Base-by-base conservation (phyloP, 2,113 vertebrate species). In the Crotalus helleri region DNA sequence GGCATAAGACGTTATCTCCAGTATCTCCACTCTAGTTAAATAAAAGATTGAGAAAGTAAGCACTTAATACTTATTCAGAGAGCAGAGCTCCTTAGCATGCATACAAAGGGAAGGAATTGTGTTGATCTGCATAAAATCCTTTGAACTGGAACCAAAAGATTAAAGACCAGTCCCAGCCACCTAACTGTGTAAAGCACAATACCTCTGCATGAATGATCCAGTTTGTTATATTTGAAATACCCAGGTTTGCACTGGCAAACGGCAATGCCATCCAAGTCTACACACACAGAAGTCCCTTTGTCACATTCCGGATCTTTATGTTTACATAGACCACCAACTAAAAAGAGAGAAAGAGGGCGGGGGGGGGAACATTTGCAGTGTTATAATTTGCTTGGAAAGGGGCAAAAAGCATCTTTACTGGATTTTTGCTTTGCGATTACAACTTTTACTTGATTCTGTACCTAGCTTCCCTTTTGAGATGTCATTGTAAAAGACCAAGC, bases 141-240 rank as follows among this genome's bases (percentile, higher is more conserved):
- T 96, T 69, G 5, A 90, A 92, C 24, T 10, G 61, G 4, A 88
- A 92, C 0, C 17, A 91, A 94, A 87, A 11, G 0, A 12, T 88
- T 3, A 87, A 87, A 57, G n/a, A 92, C 55, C 53, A 93, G 55
- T 24, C 81, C 93, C 0, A 23, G 19, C 7, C n/a, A 94, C 39
- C 6, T 3, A 1, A 0, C 0, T 4, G 61, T 86, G 5, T 4
- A 19, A 90, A 89, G 86, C 90, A 23, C 89, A 90, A 39, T 97
- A 99, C 99, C 99, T 98, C 98, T 97, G 97, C 99, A 99, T 91
- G 98, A 98, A 94, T 98, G 97, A 95, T 99, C 99, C 57, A 98
- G 98, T 54, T 96, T 97, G 96, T 98, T 98, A 97, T 98, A 99
- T 95, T 99, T 99, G 96, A 99, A 99, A 97, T 99, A 99, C 7